Evolutionary conservation across 2,797 vertebrate species (phyloP).

Genomic region (Phoxinus dragarum): DNA sequence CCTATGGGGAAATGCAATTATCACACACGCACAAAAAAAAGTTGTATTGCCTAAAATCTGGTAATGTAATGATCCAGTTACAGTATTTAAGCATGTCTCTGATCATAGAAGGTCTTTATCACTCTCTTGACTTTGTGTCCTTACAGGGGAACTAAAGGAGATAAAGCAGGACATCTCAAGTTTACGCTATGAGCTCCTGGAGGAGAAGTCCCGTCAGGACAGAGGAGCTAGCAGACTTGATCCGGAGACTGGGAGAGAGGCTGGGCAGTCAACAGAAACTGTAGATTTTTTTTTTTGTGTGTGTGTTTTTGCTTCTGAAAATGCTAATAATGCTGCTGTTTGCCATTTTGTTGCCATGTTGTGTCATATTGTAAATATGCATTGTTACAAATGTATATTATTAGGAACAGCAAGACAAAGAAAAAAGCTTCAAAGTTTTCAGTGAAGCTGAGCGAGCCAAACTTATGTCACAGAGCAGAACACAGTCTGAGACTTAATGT

Average conservation of each 20-base stretch:
- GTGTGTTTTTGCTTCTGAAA: neutral
- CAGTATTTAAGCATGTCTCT: neutral
- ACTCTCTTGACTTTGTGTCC: conserved; percentile 22
- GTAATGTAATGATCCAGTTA: neutral
- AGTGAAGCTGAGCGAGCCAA: neutral
- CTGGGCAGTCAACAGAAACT: conserved; percentile 25
- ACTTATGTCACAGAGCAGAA: neutral
- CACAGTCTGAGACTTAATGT: neutral
- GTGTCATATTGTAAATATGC: neutral
- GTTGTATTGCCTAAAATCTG: neutral
- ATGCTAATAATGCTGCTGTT: neutral
- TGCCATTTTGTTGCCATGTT: neutral
- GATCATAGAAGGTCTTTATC: neutral
- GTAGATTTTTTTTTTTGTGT: neutral
- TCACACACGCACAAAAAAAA: no score
- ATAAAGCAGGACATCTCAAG: conserved; percentile 98
- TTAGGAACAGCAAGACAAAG: no score
- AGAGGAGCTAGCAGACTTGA: conserved; percentile 86
- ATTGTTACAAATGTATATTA: neutral
- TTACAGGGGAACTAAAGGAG: conserved; percentile 91
- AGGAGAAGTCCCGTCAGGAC: conserved; percentile 86
- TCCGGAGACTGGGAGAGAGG: conserved; percentile 86
- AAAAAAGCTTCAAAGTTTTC: neutral
- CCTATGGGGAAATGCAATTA: neutral
- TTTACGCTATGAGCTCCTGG: conserved; percentile 93